phyloP scores from a whole-genome alignment of 2,113 vertebrate genomes.

The Spermophilus dauricus region DNA sequence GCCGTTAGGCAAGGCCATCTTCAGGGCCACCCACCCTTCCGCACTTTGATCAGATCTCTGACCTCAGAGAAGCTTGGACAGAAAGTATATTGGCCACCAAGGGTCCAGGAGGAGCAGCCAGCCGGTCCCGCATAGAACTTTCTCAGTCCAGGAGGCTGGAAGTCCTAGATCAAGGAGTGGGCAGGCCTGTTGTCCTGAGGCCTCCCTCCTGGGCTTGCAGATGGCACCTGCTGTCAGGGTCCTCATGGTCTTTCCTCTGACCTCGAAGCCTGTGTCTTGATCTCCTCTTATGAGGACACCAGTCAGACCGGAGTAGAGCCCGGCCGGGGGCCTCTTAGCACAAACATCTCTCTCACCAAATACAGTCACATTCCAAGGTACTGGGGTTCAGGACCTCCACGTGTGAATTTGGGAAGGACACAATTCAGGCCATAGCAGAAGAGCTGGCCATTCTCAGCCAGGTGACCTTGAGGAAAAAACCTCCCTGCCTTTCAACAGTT shows the following conservation, averaged over 20 bases:
- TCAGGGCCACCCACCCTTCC: not conserved
- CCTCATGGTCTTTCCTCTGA: not conserved
- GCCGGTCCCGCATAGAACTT: not conserved
- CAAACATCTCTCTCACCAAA: not conserved
- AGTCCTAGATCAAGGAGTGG: not conserved
- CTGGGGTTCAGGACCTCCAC: not conserved
- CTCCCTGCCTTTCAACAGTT: not conserved
- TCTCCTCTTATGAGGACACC: not conserved
- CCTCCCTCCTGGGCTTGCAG: not conserved
- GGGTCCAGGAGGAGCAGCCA: not conserved
- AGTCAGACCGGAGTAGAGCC: not conserved
- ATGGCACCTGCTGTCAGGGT: rapidly evolving
- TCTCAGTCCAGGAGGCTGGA: not conserved
- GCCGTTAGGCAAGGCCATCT: not conserved
- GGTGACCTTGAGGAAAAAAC: not conserved
- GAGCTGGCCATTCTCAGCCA: not conserved
- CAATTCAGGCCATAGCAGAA: not conserved
- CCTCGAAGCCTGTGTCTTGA: not conserved
- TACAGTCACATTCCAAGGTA: not conserved
- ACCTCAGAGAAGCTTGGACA: not conserved
- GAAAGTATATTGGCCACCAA: not conserved
- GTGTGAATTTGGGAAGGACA: not conserved
- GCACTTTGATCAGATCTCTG: not conserved
- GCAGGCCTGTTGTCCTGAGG: not conserved
- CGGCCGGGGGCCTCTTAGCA: not conserved